phyloP scores from a whole-genome alignment of 2,797 vertebrate genomes.

The Cryptoblepharus egeriae region DNA sequence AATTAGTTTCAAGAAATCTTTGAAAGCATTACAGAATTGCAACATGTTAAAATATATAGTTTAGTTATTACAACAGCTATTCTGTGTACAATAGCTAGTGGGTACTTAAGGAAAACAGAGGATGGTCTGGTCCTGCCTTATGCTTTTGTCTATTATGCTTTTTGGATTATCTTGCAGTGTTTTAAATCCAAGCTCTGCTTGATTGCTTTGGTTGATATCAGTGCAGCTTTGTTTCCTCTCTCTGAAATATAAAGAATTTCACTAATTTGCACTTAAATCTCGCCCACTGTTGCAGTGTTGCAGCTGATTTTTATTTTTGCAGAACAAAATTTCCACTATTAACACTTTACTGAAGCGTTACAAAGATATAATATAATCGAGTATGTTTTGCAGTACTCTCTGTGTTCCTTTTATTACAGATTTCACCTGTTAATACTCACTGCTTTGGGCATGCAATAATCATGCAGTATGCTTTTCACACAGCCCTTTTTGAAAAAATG shows the following conservation, averaged over 20 bases:
- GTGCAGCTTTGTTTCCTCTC: constrained; percentile 50
- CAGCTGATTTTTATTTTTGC: constrained; percentile 47
- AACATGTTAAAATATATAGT: constrained; percentile 3
- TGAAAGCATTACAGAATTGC: constrained; percentile 46
- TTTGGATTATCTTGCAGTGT: constrained; percentile 69
- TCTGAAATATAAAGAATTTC: constrained; percentile 35
- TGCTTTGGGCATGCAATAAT: constrained; percentile 33
- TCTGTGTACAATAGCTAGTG: constrained; percentile 39
- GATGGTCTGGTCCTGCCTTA: constrained; percentile 56
- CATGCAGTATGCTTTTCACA: constrained; percentile 39
- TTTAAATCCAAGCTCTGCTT: constrained; percentile 65
- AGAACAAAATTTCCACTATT: constrained; percentile 36
- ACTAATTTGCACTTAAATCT: constrained; percentile 45
- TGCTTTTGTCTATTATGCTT: constrained; percentile 62
- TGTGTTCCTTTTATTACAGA: constrained; percentile 29
- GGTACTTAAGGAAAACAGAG: constrained; percentile 49
- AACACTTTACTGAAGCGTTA: constrained; percentile 55
- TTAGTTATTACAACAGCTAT: constrained; percentile 27
- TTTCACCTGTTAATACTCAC: constrained; percentile 38
- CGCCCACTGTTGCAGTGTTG: constrained; percentile 45
- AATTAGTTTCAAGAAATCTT: constrained; percentile 32
- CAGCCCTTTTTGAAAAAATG: constrained; percentile 60
- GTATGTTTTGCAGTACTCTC: constrained; percentile 11
- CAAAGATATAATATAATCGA: constrained; percentile 59
- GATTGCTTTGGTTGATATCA: constrained; percentile 68